Evolutionary conservation across 2,113 vertebrate species (phyloP), one percentile per base, ranked within the genome.

Genomic region (Seriola rivoliana): DNA sequence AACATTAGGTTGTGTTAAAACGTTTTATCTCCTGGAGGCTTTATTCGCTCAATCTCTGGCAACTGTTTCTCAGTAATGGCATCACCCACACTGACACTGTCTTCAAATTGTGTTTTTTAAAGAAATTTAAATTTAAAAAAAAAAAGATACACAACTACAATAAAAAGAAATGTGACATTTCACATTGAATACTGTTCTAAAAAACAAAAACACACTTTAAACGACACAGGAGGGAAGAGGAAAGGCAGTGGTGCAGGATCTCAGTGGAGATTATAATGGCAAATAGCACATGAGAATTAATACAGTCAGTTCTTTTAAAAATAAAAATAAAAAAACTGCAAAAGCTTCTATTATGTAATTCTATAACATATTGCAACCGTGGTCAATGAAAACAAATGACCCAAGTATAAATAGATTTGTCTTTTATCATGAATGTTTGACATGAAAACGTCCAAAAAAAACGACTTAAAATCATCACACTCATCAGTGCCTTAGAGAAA

Each of bases 201-300:
- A 29, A 29, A 29, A 29, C 29, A 29, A 29, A 40, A 59, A 88
- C 81, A 91, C 42, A 87, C 63, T 52, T 68, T 82, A 34, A 82
- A 76, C 87, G 58, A 86, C 80, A 88, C 67, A 75, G 32, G 34
- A 75, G 73, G 80, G 40, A 64, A 70, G 23, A 75, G 48, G 71
- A 69, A 83, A 85, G 21, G 64, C 90, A 92, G 91, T 91, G 87
- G 52, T 89, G 86, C 57, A 83, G 88, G 87, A 66, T 85, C 79
- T 90, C 82, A 94, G 93, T 93, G 91, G 74, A 88, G 72, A 79
- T 75, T 44, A 42, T 78, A 84, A 89, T 89, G 80, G 79, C 82
- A 82, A 76, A 74, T 82, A 55, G 16, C 74, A 75, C 64, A 71
- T 25, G 57, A 85, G 10, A 64, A 88, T 65, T 69, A 80, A 60